Base-by-base conservation (phyloP, 2,888 invertebrate species). In the Macrosiphum euphorbiae region DNA sequence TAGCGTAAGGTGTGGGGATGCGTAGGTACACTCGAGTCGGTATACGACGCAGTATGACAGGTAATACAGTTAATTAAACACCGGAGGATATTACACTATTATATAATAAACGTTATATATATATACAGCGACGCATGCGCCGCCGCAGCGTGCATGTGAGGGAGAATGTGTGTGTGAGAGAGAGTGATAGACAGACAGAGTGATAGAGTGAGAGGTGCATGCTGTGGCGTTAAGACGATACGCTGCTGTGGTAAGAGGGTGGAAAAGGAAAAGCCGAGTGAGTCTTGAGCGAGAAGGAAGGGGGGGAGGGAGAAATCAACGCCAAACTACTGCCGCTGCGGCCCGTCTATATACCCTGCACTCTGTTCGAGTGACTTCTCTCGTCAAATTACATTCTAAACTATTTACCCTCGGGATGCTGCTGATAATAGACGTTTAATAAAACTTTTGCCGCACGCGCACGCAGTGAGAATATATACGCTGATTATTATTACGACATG, bases 341-440 rank as follows among this genome's bases (percentile, higher is more conserved):
- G n/a, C 67, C 7, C 8, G 2, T 1, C n/a, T 7, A 35, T 35
- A 8, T 35, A 35, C 20, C 16, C 16, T 20, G 78, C 16, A n/a
- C 35, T 20, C 35, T 78, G 35, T 89, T 89, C 58, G 58, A 89
- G 28, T 35, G 88, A 58, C 58, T 89, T 89, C 55, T 55, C 55
- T 41, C 88, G 88, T 88, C 44, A 58, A 44, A 89, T 89, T 89
- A 28, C 8, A 89, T 44, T 89, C 58, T 58, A 28, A 89, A 89
- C 89, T 89, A 35, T 88, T 44, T 20, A 61, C 89, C 58, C 58
- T 58, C 8, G 16, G 89, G 89, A 58, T 44, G 58, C 28, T 52
- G 58, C 89, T 89, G 58, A 61, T 58, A 89, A 89, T 89, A 58
- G 58, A 89, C 58, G 89, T 58, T 89, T 58, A 44, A 89, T 89